Evolutionary conservation across 1,140 invertebrate genomes (phyloP).

Genomic region (Palaemon carinicauda): DNA sequence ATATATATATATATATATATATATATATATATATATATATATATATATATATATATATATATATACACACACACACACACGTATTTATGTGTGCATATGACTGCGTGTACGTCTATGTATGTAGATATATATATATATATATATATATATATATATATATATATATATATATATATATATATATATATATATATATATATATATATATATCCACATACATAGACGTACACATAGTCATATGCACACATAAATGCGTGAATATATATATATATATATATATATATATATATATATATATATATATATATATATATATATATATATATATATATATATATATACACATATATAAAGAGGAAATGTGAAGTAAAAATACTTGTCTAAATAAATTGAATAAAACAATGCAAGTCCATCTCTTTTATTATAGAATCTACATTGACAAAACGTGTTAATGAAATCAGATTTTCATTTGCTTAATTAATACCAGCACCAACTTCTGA

Average conservation of each 20-base stretch:
- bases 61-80: background rate
- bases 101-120: background rate
- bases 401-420: too few relatives aligned
- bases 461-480: too few relatives aligned
- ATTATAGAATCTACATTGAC: background rate
- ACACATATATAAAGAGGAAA: too few relatives aligned
- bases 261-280: background rate
- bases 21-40: background rate
- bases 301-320: conserved; percentile 1
- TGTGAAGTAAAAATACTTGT: background rate
- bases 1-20: background rate
- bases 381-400: background rate
- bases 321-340: conserved; percentile 16
- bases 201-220: background rate
- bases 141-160: background rate
- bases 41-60: background rate
- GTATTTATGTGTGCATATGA: background rate
- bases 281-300: background rate
- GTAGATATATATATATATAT: background rate
- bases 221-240: background rate
- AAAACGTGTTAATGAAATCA: background rate
- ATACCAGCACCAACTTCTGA: too few relatives aligned
- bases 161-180: background rate
- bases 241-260: background rate
- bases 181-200: background rate